phyloP scores from a whole-genome alignment of 1,140 invertebrate genomes.

The Stegodyphus dumicola region DNA sequence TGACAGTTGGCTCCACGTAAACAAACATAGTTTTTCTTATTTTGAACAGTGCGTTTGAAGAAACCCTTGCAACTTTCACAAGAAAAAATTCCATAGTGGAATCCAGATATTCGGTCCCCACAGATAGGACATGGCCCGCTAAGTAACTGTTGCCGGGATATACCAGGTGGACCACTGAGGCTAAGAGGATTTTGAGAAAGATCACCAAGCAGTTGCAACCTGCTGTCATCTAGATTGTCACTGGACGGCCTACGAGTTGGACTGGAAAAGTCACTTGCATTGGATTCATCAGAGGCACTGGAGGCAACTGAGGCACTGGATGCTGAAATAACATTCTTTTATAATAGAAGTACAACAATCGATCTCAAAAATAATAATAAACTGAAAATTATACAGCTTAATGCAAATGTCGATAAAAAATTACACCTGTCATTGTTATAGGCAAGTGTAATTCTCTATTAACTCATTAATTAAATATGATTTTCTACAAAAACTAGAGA shows the following conservation, averaged over 20 bases:
- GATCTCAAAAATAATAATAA: too few relatives aligned
- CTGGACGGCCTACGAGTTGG: constrained; percentile 48
- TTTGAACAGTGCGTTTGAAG: constrained; percentile 98
- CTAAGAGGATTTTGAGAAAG: constrained; percentile 50
- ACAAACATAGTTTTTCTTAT: constrained; percentile 96
- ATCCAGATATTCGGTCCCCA: constrained; percentile 93
- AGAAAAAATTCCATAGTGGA: constrained; percentile 96
- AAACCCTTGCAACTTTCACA: constrained; percentile 98
- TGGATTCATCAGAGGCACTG: constrained; percentile 62
- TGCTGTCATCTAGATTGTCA: constrained; percentile 56
- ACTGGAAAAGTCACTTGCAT: constrained; percentile 61
- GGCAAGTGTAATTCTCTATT: too few relatives aligned
- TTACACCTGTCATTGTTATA: too few relatives aligned
- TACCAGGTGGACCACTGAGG: constrained; percentile 54
- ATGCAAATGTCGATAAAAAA: too few relatives aligned
- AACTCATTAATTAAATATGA: too few relatives aligned
- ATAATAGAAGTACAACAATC: too few relatives aligned
- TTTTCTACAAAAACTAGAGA: too few relatives aligned
- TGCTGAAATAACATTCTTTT: not conserved
- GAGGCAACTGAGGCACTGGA: constrained; percentile 62
- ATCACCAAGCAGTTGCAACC: constrained; percentile 33
- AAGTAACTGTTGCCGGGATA: constrained; percentile 63
- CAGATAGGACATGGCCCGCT: constrained; percentile 91
- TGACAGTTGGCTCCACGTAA: constrained; percentile 89
- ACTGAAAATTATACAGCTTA: too few relatives aligned